Base-by-base conservation (phyloP, 2,113 vertebrate species). In the Tetrao urogallus region DNA sequence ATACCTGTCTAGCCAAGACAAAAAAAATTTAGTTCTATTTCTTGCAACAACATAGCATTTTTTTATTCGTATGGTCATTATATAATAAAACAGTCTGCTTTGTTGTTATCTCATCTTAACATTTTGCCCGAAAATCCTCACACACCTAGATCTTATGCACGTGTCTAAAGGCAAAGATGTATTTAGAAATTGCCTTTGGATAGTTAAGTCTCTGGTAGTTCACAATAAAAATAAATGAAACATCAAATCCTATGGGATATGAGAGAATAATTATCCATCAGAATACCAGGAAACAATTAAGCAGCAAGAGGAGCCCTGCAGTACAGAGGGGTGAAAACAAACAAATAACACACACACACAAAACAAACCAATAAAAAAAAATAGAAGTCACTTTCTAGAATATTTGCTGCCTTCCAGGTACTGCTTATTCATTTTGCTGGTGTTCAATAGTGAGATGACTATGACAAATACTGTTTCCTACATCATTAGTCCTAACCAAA, bases 221-320 rank as follows among this genome's bases (percentile, higher is more conserved):
- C 34, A 58, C 25, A 86, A 81, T 88, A 91, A 93, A 65, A 94
- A 21, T 32, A 48, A 92, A 27, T 73, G 65, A 78, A 70, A 56
- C 47, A 88, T 45, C 69, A 52, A 92, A 96, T 74, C 65, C 69
- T 72, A 34, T 5, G 10, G 82, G 69, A 57, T 86, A 66, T 60
- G 42, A 93, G 69, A 43, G 69, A 91, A 83, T 74, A 91, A 89
- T 83, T 91, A 90, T 9, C 8, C 50, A 58, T 60, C 60, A 70
- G 88, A 84, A 89, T 73, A 57, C 17, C 74, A 88, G 52, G 56
- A 88, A 78, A 21, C 65, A 94, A 80, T 71, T 67, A 75, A 92
- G 65, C 67, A 38, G 42, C 58, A 77, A 89, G 54, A 14, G 58
- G 54, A 14, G 58, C 42, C 67, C 72, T 71, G 87, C 67, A 73